Conservation (phyloP, 2,888 invertebrate genomes). For the Zele albiditarsus region DNA sequence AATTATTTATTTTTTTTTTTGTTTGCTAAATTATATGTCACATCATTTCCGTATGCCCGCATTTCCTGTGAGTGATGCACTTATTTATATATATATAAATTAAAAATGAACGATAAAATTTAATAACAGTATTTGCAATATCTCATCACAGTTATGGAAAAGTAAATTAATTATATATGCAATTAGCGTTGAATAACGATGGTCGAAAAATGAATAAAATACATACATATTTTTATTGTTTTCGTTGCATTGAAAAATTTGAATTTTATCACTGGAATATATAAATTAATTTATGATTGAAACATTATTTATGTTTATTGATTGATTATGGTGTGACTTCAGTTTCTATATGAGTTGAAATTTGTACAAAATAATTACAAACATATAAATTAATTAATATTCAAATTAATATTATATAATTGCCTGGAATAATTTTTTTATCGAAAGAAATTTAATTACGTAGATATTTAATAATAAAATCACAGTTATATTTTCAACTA, state of each 20-base stretch:
- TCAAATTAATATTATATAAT: too few relatives aligned
- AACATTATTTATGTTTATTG: too few relatives aligned
- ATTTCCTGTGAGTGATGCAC: slow-evolving; percentile 27
- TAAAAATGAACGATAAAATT: slow-evolving; percentile 22
- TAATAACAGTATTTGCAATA: slow-evolving; percentile 22
- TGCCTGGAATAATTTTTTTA: too few relatives aligned
- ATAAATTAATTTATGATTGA: too few relatives aligned
- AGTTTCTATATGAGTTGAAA: background rate
- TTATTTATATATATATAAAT: background rate
- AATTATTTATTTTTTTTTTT: background rate
- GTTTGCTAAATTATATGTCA: background rate
- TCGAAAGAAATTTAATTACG: too few relatives aligned
- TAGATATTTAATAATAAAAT: too few relatives aligned
- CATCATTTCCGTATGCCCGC: slow-evolving; percentile 32
- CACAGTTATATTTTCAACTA: too few relatives aligned
- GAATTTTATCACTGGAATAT: too few relatives aligned
- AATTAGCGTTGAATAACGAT: background rate
- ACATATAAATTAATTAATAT: too few relatives aligned
- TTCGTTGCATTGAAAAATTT: background rate
- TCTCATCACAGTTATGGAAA: background rate
- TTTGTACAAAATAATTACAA: too few relatives aligned
- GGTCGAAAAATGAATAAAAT: background rate
- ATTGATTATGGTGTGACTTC: too few relatives aligned
- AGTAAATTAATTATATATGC: background rate
- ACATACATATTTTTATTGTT: background rate